Evolutionary conservation across 2,797 vertebrate species (phyloP), one percentile per base, ranked within the genome.

Genomic region (Arrhamphus sclerolepis): DNA sequence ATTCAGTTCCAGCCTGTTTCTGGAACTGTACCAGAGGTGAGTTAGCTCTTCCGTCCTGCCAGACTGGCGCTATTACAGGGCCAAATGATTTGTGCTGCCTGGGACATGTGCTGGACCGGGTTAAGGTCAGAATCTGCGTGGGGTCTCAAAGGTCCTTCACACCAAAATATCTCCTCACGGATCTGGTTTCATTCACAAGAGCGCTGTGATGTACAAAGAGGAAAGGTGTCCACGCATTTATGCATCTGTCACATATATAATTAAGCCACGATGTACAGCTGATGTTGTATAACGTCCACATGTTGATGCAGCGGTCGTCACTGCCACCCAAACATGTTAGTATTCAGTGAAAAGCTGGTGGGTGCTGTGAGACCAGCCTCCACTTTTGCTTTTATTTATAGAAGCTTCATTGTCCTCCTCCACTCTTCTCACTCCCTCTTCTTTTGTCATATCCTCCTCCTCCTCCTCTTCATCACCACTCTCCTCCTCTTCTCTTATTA

Each of bases 331-430:
- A 1, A 54, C 7, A 51, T 49, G 46, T 71, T 77, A 66, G 21
- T 55, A 56, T 76, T 61, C 52, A 64, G 54, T 19, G 56, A 55
- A 62, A 75, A 75, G 62, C 66, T 43, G 60, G 70, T 68, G 75
- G 56, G 50, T 54, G 70, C 55, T 68, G 53, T 57, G 55, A 1
- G 18, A 60, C 49, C 63, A 75, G 59, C 56, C 63, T 76, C 55
- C 74, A 58, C 62, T 60, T 72, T 40, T 41, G 19, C 64, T 62
- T 46, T 56, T 87, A 84, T 87, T 89, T 83, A 87, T 80, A 84
- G 71, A 70, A 40, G 46, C 61, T 73, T 69, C 71, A 75, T 78
- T 81, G 83, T 84, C 76, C 75, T 77, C 75, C 66, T 67, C 75
- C 65, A 57, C 75, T 77, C 58, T 53, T 60, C 55, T 53, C 56